A percentile compares a stretch with the other conserved stretches of the same genome.
Conservation (phyloP, 64 coral and sea anemone species). For the Platygyra sinensis region DNA sequence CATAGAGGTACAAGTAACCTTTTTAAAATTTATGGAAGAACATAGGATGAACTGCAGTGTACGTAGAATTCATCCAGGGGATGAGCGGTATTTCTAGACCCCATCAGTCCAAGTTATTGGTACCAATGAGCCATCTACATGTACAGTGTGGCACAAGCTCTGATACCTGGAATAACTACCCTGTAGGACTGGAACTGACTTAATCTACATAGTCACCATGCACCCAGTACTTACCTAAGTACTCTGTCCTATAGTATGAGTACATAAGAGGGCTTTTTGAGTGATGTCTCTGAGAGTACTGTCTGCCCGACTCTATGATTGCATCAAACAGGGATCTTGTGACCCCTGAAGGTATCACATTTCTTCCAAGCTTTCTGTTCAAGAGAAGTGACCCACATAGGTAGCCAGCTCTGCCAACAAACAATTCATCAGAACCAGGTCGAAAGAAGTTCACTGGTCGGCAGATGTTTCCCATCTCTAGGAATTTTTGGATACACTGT, state of each 20-base stretch:
- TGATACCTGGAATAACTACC: too few relatives aligned
- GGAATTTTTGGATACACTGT: constrained; percentile 62
- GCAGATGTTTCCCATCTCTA: constrained; percentile 83
- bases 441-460: constrained; percentile 62
- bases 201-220: too few relatives aligned
- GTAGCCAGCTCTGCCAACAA: constrained; percentile 92
- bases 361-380: constrained; percentile 68
- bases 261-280: constrained; percentile 82
- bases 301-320: constrained; percentile 70
- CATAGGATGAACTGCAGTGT: too few relatives aligned
- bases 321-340: constrained; percentile 81
- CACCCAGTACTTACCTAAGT: constrained; percentile 54
- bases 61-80: too few relatives aligned
- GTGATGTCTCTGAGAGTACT: constrained; percentile 46
- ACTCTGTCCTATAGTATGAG: constrained; percentile 89
- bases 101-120: too few relatives aligned
- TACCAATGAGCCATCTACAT: too few relatives aligned
- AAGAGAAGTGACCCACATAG: constrained; percentile 72
- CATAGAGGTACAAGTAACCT: too few relatives aligned
- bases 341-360: constrained; percentile 62
- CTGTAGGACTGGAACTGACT: too few relatives aligned
- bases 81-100: too few relatives aligned
- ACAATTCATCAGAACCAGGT: constrained; percentile 82
- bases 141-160: too few relatives aligned
- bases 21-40: too few relatives aligned